Evolutionary conservation across 1,140 invertebrate genomes (phyloP).

Genomic region (Aphelenchoides fujianensis): DNA sequence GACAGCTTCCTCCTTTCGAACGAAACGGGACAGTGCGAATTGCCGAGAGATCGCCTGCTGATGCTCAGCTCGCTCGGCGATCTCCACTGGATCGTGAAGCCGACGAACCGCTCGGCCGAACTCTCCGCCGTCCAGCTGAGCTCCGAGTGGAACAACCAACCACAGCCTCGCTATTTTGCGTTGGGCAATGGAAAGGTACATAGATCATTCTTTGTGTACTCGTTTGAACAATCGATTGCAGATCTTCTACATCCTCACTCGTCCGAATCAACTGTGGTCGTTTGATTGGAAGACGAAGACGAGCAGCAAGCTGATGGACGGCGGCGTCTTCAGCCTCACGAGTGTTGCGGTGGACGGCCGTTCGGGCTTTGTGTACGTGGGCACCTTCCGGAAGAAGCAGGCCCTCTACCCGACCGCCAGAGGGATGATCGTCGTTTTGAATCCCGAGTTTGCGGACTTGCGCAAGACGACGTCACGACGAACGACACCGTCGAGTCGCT

Average conservation of each 20-base stretch:
- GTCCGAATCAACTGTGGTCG: neutral
- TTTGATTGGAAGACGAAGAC: neutral
- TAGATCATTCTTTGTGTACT: too few relatives aligned
- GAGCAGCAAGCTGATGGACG: neutral
- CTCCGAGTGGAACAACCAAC: neutral
- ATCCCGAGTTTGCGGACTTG: conserved; percentile 15
- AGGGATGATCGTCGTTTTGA: neutral
- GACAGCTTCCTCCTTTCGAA: conserved; percentile 7
- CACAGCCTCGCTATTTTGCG: conserved; percentile 5
- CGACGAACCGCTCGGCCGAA: neutral
- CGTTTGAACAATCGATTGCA: too few relatives aligned
- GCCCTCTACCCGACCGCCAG: too few relatives aligned
- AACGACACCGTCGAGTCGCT: conserved; percentile 17
- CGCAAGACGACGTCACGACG: neutral
- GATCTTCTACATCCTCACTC: neutral
- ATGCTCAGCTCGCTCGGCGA: neutral
- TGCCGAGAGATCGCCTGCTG: conserved; percentile 12
- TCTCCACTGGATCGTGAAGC: conserved; percentile 12
- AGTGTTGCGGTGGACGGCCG: conserved; percentile 16
- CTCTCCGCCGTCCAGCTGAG: neutral
- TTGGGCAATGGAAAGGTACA: conserved; percentile 4
- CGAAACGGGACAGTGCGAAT: neutral
- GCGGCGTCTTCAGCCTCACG: conserved; percentile 5
- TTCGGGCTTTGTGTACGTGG: conserved; percentile 22
- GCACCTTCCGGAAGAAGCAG: too few relatives aligned